Conservation (phyloP, 2,113 vertebrate genomes). For the Atherinomorus stipes region DNA sequence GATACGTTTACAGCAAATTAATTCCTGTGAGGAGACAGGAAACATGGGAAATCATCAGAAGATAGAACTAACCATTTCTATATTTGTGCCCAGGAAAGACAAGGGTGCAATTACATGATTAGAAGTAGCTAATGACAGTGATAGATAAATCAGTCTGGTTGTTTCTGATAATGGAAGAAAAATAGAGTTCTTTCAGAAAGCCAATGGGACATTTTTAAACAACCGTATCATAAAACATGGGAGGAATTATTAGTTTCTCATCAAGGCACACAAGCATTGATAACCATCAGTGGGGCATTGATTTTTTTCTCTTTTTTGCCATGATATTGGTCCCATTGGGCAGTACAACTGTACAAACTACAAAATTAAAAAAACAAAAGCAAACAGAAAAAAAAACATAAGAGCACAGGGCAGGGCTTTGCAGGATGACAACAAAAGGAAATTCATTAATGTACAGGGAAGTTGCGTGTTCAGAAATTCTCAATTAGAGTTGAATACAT, state of each 20-base stretch:
- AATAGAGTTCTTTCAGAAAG: slow-evolving; percentile 58
- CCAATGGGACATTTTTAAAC: slow-evolving; percentile 75
- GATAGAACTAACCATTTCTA: slow-evolving; percentile 71
- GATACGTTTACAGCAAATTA: slow-evolving; percentile 82
- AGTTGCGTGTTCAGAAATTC: slow-evolving; percentile 53
- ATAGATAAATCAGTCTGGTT: slow-evolving; percentile 50
- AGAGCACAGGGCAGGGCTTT: slow-evolving; percentile 45
- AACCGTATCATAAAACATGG: slow-evolving; percentile 62
- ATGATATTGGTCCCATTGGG: slow-evolving; percentile 84
- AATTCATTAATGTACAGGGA: slow-evolving; percentile 74
- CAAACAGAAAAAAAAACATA: not conserved
- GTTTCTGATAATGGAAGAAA: slow-evolving; percentile 52
- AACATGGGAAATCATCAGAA: slow-evolving; percentile 71
- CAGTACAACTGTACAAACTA: slow-evolving; percentile 81
- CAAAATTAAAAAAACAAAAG: slow-evolving; percentile 55
- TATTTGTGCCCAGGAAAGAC: slow-evolving; percentile 75
- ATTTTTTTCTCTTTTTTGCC: slow-evolving; percentile 68
- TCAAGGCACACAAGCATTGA: slow-evolving; percentile 86
- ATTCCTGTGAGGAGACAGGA: slow-evolving; percentile 78
- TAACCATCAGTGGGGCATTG: slow-evolving; percentile 69
- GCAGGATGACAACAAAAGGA: slow-evolving; percentile 64
- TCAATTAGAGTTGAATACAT: slow-evolving; percentile 55
- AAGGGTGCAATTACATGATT: slow-evolving; percentile 62
- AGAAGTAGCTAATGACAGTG: slow-evolving; percentile 54
- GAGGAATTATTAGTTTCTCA: slow-evolving; percentile 75